Evolutionary conservation across 2,888 invertebrate species (phyloP).

Genomic region (Apotomis turbidana): DNA sequence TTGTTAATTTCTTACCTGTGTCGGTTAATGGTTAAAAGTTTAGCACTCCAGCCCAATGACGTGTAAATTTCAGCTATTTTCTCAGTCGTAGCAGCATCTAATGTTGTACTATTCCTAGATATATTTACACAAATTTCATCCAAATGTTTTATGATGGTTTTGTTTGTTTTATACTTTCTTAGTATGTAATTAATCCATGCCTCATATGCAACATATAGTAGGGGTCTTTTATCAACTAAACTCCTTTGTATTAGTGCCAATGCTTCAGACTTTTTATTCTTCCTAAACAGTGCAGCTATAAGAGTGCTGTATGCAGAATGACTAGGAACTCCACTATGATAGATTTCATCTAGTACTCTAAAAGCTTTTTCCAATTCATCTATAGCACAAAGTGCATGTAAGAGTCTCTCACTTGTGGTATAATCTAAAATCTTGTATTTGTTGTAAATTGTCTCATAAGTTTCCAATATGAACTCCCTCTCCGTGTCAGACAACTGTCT

Average conservation of each 20-base stretch:
- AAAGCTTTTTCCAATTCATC: slow-evolving; percentile 85
- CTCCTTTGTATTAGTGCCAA: slow-evolving; percentile 85
- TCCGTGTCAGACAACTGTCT: slow-evolving; percentile 69
- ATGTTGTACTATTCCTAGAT: slow-evolving; percentile 68
- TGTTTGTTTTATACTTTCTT: slow-evolving; percentile 65
- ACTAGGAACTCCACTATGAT: slow-evolving; percentile 74
- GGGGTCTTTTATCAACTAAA: slow-evolving; percentile 68
- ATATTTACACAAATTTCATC: slow-evolving; percentile 85
- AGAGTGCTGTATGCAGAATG: slow-evolving; percentile 79
- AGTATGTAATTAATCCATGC: slow-evolving; percentile 80
- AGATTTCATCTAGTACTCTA: slow-evolving; percentile 84
- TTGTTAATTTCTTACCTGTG: slow-evolving; percentile 56
- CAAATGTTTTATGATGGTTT: slow-evolving; percentile 68
- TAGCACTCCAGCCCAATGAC: slow-evolving; percentile 62
- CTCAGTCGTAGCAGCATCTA: slow-evolving; percentile 60
- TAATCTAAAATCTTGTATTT: slow-evolving; percentile 85
- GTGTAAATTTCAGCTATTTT: slow-evolving; percentile 61
- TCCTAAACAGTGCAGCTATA: slow-evolving; percentile 83
- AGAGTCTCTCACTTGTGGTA: slow-evolving; percentile 83
- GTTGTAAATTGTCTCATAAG: slow-evolving; percentile 74
- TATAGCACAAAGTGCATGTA: slow-evolving; percentile 86
- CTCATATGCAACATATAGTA: slow-evolving; percentile 76
- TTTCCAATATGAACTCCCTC: slow-evolving; percentile 80
- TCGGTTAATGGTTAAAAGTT: slow-evolving; percentile 62
- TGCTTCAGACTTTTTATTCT: slow-evolving; percentile 83